Conservation (phyloP, 2,888 invertebrate genomes). For the Adineta ricciae region DNA sequence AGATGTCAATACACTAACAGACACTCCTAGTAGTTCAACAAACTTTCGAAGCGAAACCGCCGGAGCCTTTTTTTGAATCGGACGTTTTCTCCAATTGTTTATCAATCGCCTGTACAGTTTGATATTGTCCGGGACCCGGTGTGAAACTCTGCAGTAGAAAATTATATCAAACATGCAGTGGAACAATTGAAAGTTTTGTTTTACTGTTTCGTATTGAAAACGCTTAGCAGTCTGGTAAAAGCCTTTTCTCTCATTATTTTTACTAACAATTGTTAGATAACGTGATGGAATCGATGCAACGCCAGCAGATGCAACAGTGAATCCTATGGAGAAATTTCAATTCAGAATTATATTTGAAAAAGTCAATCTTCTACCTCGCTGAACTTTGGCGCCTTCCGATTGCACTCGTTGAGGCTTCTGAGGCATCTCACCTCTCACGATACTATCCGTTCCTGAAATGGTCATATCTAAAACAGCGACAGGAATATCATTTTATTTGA, state of each 20-base stretch:
- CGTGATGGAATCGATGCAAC: slow-evolving; percentile 45
- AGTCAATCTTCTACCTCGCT: background rate
- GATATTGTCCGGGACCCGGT: slow-evolving; percentile 47
- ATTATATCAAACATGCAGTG: too few relatives aligned
- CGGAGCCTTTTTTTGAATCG: slow-evolving; percentile 46
- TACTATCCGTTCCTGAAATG: background rate
- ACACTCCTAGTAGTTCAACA: background rate
- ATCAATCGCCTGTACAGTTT: slow-evolving; percentile 38
- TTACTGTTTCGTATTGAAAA: slow-evolving; percentile 39
- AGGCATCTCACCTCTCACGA: background rate
- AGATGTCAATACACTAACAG: background rate
- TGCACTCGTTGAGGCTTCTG: background rate
- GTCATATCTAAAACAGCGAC: background rate
- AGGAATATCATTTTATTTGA: background rate
- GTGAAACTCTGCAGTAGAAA: slow-evolving; percentile 43
- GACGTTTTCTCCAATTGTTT: slow-evolving; percentile 39
- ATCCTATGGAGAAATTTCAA: background rate
- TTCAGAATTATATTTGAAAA: background rate
- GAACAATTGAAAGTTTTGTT: background rate
- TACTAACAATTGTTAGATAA: slow-evolving; percentile 48
- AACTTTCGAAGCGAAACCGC: slow-evolving; percentile 48
- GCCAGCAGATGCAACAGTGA: slow-evolving; percentile 1
- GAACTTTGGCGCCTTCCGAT: background rate
- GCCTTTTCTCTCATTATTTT: slow-evolving; percentile 46
- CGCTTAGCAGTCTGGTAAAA: slow-evolving; percentile 44